These are phyloP conservation scores for Pteruthius melanotis DNA, from an alignment of 2,113 vertebrate species.

Conservation along the genomic window DNA sequence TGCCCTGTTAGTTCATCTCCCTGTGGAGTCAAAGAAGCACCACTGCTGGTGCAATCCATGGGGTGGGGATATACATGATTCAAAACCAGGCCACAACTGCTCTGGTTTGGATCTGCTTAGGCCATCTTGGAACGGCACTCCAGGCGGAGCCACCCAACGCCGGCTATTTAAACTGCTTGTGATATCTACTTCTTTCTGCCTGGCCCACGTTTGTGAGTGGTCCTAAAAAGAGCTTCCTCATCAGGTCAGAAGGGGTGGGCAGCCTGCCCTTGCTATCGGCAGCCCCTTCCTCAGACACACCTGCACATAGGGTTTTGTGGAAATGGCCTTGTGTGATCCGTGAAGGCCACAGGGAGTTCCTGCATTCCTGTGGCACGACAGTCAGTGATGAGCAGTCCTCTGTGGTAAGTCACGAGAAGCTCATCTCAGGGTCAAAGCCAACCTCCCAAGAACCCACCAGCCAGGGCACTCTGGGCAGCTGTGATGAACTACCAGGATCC, in stretches of 20 bases:
- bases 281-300: not conserved
- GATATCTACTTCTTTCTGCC: not conserved
- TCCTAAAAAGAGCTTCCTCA: not conserved
- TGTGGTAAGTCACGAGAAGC: not conserved
- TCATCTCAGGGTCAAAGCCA: not conserved
- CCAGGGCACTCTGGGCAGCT: not conserved
- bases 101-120: not conserved
- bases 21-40: not conserved
- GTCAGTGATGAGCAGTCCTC: not conserved
- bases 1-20: not conserved
- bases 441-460: not conserved
- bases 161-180: not conserved
- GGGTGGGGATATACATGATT: not conserved
- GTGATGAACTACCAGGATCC: not conserved
- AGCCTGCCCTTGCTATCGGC: not conserved
- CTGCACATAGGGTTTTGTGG: not conserved
- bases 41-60: not conserved
- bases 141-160: not conserved
- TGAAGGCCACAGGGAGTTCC: not conserved
- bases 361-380: not conserved
- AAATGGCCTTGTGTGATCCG: rapidly evolving
- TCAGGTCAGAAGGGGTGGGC: not conserved
- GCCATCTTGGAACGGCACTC: not conserved
- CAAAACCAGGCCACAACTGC: not conserved
- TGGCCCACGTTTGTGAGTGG: not conserved